A percentile compares a stretch with the other conserved stretches of the same genome.
phyloP scores from a whole-genome alignment of 2,113 vertebrate species.

The Ivindomyrus marchei region DNA sequence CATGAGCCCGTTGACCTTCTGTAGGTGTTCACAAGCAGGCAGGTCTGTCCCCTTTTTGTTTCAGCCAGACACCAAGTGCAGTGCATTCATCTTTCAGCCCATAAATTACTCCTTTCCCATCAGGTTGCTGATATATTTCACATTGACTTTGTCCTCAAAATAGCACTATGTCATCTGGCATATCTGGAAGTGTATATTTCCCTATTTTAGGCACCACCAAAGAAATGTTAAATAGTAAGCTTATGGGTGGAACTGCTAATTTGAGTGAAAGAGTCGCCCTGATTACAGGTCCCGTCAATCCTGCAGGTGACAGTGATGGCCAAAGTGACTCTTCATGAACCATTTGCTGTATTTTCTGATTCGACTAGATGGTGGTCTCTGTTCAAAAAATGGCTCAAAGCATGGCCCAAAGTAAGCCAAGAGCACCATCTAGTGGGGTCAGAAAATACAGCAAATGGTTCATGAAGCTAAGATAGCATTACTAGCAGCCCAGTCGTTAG shows the following conservation, averaged over 20 bases:
- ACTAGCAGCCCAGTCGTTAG: neutral
- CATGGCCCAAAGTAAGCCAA: neutral
- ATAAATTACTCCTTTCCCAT: neutral
- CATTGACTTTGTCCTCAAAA: neutral
- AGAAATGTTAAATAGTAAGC: neutral
- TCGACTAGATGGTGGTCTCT: neutral
- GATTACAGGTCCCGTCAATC: neutral
- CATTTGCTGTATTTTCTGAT: neutral
- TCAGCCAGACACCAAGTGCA: no score
- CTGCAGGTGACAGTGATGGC: neutral
- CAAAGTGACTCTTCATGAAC: neutral
- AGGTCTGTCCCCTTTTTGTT: neutral
- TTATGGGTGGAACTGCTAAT: neutral
- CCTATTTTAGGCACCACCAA: neutral
- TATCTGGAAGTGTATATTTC: neutral
- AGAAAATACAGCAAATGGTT: neutral
- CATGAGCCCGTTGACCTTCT: neutral
- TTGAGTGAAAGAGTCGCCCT: neutral
- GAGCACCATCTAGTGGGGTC: neutral
- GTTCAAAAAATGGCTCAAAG: neutral
- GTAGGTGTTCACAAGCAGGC: neutral
- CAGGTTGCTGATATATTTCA: neutral
- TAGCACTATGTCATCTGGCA: neutral
- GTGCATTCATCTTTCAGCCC: neutral
- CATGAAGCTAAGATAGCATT: neutral